Evolutionary conservation across 2,113 vertebrate genomes (phyloP).

Genomic region (Periophthalmodon schlosseri): DNA sequence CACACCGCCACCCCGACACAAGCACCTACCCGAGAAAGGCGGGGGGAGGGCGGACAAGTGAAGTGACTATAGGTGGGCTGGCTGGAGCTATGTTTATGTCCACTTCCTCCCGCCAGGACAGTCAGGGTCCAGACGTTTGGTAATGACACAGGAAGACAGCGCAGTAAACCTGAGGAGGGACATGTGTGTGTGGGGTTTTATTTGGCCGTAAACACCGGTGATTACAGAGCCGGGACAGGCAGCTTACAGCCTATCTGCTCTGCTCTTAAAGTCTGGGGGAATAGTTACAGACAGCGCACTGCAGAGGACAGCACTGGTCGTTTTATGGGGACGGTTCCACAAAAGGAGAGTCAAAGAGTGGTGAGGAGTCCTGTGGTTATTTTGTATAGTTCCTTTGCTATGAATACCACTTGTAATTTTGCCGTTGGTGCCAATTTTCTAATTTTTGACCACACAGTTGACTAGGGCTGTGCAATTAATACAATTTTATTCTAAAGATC

Average conservation of each 20-base stretch:
- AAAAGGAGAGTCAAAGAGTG: background rate
- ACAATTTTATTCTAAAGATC: no score
- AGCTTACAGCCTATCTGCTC: constrained; percentile 54
- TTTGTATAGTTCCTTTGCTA: no score
- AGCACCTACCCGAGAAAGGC: constrained; percentile 70
- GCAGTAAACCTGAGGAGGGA: constrained; percentile 48
- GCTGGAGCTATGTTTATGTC: constrained; percentile 23
- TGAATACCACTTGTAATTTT: no score
- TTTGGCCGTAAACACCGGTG: constrained; percentile 63
- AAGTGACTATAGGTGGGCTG: background rate
- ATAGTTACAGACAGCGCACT: constrained; percentile 6
- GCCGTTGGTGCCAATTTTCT: no score
- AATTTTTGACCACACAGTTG: no score
- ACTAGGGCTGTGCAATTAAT: no score
- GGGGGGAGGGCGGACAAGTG: constrained; percentile 39
- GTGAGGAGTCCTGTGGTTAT: background rate
- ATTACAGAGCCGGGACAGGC: constrained; percentile 56
- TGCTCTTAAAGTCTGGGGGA: constrained; percentile 3
- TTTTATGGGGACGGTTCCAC: background rate
- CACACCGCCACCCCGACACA: constrained; percentile 65
- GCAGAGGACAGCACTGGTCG: background rate
- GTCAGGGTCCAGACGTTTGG: constrained; percentile 49
- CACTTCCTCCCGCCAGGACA: constrained; percentile 56
- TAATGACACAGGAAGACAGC: constrained; percentile 61
- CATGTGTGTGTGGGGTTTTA: constrained; percentile 48